Base-by-base conservation (phyloP, 2,888 invertebrate genomes). In the Protophormia terraenovae region DNA sequence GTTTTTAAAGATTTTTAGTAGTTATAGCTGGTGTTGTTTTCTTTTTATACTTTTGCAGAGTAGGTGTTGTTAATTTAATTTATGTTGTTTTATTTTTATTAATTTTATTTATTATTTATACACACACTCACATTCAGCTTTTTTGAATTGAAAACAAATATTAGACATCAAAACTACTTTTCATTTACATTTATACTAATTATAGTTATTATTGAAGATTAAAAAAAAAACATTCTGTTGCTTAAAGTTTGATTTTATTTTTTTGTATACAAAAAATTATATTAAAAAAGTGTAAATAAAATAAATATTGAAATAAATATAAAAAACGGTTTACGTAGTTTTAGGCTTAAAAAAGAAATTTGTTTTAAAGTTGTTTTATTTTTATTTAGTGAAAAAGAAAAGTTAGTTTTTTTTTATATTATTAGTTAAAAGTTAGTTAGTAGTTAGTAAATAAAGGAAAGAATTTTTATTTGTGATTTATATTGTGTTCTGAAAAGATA, bases 401-500 rank as follows among this genome's bases (percentile, higher is more conserved):
- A 22, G 14, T 71, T 71, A 62, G n/a, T 50, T 29, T 60, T 29
- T 50, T 14, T n/a, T 55, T 8, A n/a, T 35, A 24, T 64, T 45
- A n/a, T 64, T 66, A 24, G 16, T 55, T 32, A 29, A 32, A 72
- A 10, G 14, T 53, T 64, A 62, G 24, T 62, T 35, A n/a, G 60
- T 50, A 50, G 32, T 55, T 64, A 22, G 29, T 60, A 29, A 75
- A n/a, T 64, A 62, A 58, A 66, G 35, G 22, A 67, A 50, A 71
- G 24, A 58, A 66, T 62, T 50, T 38, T 38, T 19, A 10, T 24
- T 41, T 78, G 55, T 81, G 29, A 32, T 41, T 50, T 47, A n/a
- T n/a, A 12, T 8, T 50, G 82, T 66, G 79, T 81, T 77, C 73
- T 81, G 84, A 75, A 86, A 80, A 84, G 69, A 84, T 62, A 82